phyloP scores from a whole-genome alignment of 1,140 invertebrate genomes.

The Drosophila mauritiana region DNA sequence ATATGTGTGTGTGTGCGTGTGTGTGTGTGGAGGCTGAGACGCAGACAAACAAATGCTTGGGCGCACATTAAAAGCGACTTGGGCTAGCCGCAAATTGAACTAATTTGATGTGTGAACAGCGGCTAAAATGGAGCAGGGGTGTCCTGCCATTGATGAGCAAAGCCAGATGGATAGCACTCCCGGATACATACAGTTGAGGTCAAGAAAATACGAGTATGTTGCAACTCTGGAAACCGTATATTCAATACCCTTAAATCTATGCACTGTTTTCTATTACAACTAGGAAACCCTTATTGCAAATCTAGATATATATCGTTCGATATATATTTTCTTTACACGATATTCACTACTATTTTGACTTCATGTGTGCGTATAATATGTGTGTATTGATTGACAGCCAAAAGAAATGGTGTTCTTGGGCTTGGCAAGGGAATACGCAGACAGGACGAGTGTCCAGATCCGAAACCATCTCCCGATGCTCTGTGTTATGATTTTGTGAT shows the following conservation, averaged over 20 bases:
- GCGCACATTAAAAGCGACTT: slow-evolving; percentile 69
- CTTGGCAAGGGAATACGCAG: background rate
- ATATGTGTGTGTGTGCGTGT: background rate
- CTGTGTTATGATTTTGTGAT: slow-evolving; percentile 69
- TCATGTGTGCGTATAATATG: background rate
- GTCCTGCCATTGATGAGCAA: slow-evolving; percentile 21
- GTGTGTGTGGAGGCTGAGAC: slow-evolving; percentile 5
- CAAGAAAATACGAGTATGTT: background rate
- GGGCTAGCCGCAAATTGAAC: slow-evolving; percentile 71
- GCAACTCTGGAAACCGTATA: no score
- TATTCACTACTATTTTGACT: background rate
- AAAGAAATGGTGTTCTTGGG: slow-evolving; percentile 11
- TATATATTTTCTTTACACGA: background rate
- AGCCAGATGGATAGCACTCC: slow-evolving; percentile 25
- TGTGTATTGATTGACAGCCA: slow-evolving; percentile 35
- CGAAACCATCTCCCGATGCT: slow-evolving; percentile 14
- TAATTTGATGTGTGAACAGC: slow-evolving; percentile 80
- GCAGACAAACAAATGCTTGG: slow-evolving; percentile 24
- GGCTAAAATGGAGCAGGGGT: slow-evolving; percentile 19
- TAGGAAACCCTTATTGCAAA: no score
- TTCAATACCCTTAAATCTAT: background rate
- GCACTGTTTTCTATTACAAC: no score
- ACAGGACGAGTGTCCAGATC: slow-evolving; percentile 24
- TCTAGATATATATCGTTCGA: no score
- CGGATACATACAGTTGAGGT: background rate